A percentile compares a stretch with the other conserved stretches of the same genome.
These are phyloP conservation scores for Steatocranus sp. DNA, from an alignment of 2,797 vertebrate genomes.

Conservation along the genomic window DNA sequence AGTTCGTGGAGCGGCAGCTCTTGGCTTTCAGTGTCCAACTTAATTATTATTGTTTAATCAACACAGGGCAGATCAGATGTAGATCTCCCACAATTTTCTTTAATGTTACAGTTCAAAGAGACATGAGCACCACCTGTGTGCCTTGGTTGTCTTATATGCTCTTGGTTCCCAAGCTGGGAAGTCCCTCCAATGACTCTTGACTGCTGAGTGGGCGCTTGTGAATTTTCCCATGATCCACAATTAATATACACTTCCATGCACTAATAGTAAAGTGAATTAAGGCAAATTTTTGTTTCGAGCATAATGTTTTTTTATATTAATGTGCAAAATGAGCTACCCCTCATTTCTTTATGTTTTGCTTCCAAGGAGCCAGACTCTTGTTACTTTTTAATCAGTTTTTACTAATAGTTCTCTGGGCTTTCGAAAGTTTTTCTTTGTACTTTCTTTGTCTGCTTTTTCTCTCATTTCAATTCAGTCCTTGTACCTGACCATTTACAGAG, in stretches of 20 bases:
- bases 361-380: neutral
- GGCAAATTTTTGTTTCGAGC: neutral
- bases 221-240: neutral
- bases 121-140: neutral
- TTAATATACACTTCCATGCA: neutral
- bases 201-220: neutral
- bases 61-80: conserved; percentile 19
- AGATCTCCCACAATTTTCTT: neutral
- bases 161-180: neutral
- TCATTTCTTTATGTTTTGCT: neutral
- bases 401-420: neutral
- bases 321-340: neutral
- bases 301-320: neutral
- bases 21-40: conserved; percentile 45
- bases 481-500: neutral
- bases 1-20: conserved; percentile 57
- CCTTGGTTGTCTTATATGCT: neutral
- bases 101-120: neutral
- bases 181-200: neutral
- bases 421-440: neutral
- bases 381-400: neutral
- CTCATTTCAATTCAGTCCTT: neutral
- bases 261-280: neutral
- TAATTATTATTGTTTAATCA: conserved; percentile 61
- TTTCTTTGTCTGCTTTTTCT: neutral